Evolutionary conservation across 2,113 vertebrate species (phyloP).

Genomic region (Leptocoma aspasia): DNA sequence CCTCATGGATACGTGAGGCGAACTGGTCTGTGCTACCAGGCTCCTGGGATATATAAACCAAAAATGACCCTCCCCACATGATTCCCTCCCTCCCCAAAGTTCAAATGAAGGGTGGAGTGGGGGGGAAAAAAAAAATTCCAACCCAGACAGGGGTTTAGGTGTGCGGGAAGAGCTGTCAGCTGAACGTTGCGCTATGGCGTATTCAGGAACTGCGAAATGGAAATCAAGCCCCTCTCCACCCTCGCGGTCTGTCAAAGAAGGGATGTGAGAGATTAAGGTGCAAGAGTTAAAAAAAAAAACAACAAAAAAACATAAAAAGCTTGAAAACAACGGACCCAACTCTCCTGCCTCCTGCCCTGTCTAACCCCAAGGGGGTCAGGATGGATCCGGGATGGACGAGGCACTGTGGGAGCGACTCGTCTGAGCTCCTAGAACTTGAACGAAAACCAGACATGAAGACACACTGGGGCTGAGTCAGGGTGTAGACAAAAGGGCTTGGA

Average conservation of each 20-base stretch:
- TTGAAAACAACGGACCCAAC: neutral
- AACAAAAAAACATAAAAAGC: neutral
- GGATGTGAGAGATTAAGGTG: conserved; percentile 66
- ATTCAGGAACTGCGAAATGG: neutral
- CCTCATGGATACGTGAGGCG: conserved; percentile 7
- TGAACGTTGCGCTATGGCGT: neutral
- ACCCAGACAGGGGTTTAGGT: neutral
- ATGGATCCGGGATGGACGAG: neutral
- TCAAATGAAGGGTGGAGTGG: neutral
- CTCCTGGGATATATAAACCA: conserved; percentile 41
- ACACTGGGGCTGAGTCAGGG: neutral
- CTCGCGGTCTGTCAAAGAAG: neutral
- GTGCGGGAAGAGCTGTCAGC: neutral
- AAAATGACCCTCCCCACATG: neutral
- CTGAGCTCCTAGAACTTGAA: neutral
- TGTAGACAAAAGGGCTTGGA: neutral
- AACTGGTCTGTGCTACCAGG: conserved; percentile 56
- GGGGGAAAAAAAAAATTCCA: too few species aligned
- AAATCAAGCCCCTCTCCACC: conserved; percentile 34
- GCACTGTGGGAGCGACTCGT: neutral
- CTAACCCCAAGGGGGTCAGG: neutral
- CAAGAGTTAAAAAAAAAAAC: conserved; percentile 36
- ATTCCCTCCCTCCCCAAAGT: conserved; percentile 3
- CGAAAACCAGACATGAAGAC: conserved; percentile 20
- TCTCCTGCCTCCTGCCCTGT: neutral